These are phyloP conservation scores for Pogonognathellus flavescens DNA, from an alignment of 1,140 invertebrate genomes.

Conservation along the genomic window DNA sequence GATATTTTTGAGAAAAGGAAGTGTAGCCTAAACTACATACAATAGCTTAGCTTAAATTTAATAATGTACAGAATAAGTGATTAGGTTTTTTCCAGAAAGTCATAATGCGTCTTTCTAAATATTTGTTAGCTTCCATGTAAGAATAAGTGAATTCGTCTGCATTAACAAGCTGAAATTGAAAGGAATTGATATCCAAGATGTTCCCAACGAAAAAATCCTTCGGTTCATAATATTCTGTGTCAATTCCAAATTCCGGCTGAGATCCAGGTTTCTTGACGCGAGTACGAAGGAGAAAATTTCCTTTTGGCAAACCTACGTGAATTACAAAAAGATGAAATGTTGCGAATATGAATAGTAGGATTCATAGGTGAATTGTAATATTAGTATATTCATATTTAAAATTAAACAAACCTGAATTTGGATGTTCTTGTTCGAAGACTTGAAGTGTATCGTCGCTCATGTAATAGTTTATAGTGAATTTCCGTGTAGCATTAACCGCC, in stretches of 20 bases:
- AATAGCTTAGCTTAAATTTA: too few relatives aligned
- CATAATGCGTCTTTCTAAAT: slow-evolving; percentile 74
- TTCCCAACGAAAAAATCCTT: slow-evolving; percentile 87
- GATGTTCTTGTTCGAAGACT: slow-evolving; percentile 81
- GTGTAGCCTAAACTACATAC: too few relatives aligned
- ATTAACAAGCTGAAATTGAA: slow-evolving; percentile 81
- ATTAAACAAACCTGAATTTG: slow-evolving; percentile 78
- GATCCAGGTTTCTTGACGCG: slow-evolving; percentile 82
- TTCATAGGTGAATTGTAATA: too few relatives aligned
- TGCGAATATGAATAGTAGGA: background rate
- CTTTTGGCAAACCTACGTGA: slow-evolving; percentile 71
- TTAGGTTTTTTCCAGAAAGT: too few relatives aligned
- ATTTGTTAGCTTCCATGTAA: slow-evolving; percentile 86
- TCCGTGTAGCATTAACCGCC: slow-evolving; percentile 78
- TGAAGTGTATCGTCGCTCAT: slow-evolving; percentile 86
- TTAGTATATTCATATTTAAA: background rate
- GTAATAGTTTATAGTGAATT: slow-evolving; percentile 86
- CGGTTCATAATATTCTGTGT: slow-evolving; percentile 81
- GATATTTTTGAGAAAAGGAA: too few relatives aligned
- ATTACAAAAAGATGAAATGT: background rate
- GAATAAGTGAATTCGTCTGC: slow-evolving; percentile 88
- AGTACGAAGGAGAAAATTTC: slow-evolving; percentile 78
- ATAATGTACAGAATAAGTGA: too few relatives aligned
- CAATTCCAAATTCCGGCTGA: slow-evolving; percentile 75
- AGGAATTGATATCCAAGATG: slow-evolving; percentile 80